Conservation (phyloP, 2,113 vertebrate genomes). For the Nannobrachium achirus region DNA sequence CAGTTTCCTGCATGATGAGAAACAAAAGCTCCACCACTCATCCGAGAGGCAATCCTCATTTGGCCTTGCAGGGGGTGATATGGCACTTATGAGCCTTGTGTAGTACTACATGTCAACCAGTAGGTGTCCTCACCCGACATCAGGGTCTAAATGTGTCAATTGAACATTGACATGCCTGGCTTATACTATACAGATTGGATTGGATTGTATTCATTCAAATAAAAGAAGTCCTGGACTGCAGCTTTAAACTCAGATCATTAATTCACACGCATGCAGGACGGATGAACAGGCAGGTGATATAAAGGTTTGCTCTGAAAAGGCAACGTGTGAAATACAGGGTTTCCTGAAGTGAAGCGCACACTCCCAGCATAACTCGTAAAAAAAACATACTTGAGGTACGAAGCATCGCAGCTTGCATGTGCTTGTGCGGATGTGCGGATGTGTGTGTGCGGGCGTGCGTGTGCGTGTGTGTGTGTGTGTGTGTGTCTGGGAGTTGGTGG, state of each 20-base stretch:
- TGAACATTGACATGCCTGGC: no score
- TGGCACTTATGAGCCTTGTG: no score
- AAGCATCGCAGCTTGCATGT: conserved; percentile 8
- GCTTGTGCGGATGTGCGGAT: not conserved
- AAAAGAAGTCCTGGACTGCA: no score
- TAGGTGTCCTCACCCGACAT: no score
- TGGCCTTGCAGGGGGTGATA: no score
- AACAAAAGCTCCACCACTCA: no score
- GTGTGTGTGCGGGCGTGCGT: not conserved
- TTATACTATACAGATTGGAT: no score
- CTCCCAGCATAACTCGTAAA: conserved; percentile 41
- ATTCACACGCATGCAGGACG: conserved; percentile 14
- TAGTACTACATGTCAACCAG: no score
- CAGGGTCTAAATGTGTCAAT: no score
- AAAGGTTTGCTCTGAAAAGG: conserved; percentile 26
- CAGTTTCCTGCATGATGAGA: no score
- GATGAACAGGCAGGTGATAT: conserved; percentile 25
- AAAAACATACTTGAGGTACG: conserved; percentile 16
- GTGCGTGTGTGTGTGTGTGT: conserved; percentile 11
- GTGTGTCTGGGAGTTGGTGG: conserved; percentile 59
- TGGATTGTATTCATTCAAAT: no score
- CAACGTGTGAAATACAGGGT: conserved; percentile 22
- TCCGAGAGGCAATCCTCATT: no score
- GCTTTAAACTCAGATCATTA: conserved; percentile 23
- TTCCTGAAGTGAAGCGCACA: conserved; percentile 31